A percentile compares a stretch with the other conserved stretches of the same genome.
Evolutionary conservation across 2,113 vertebrate genomes (phyloP).

Genomic region (Cyprinus carpio): DNA sequence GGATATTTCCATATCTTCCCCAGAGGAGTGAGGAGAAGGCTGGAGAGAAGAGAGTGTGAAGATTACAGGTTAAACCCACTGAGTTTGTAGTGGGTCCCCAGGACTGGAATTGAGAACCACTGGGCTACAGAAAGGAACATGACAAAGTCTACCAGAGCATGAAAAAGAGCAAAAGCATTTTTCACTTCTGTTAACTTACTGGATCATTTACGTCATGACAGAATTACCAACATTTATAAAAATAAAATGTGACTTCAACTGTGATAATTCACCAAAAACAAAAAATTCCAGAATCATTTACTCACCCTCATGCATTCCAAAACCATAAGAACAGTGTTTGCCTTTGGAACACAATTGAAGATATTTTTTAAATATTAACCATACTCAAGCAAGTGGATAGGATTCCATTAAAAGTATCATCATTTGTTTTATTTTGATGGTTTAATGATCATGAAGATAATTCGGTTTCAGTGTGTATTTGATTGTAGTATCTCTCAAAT

Average conservation of each 20-base stretch:
- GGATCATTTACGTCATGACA: neutral
- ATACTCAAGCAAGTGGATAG: neutral
- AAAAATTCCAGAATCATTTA: neutral
- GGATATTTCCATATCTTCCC: conserved; percentile 95
- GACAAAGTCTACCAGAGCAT: neutral
- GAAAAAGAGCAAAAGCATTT: neutral
- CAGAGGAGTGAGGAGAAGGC: conserved; percentile 85
- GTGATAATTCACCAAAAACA: neutral
- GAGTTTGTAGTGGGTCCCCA: too few species aligned
- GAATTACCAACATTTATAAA: neutral
- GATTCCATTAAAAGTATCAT: too few species aligned
- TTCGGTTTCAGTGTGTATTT: too few species aligned
- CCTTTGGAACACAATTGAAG: neutral
- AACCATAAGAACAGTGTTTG: neutral
- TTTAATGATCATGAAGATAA: too few species aligned
- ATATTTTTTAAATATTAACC: neutral
- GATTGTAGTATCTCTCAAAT: too few species aligned
- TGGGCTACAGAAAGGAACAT: neutral
- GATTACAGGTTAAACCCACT: neutral
- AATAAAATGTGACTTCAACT: neutral
- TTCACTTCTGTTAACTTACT: neutral
- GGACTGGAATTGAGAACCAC: too few species aligned
- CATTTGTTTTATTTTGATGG: too few species aligned
- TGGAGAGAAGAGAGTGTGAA: conserved; percentile 56
- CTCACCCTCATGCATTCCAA: neutral